Evolutionary conservation across 2,797 vertebrate species (phyloP).

Genomic region (Holocentrus rufus): DNA sequence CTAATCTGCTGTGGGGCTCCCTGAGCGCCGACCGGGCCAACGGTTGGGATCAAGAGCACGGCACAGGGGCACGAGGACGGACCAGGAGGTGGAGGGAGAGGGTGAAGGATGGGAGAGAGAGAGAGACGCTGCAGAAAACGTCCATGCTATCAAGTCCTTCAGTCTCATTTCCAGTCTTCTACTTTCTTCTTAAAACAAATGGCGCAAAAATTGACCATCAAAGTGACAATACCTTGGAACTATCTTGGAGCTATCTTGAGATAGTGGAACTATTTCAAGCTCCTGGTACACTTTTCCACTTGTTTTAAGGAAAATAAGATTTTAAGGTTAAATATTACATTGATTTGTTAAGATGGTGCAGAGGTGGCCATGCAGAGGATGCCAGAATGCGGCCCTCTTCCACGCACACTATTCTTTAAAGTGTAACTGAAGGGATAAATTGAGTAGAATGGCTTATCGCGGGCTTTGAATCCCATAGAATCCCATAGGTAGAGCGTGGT

Average conservation of each 20-base stretch:
- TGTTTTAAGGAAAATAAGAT: too few relatives aligned
- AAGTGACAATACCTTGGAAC: neutral
- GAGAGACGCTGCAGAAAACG: conserved; percentile 9
- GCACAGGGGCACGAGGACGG: conserved; percentile 39
- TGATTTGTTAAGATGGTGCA: too few relatives aligned
- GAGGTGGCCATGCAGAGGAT: neutral
- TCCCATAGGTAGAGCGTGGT: conserved; percentile 2
- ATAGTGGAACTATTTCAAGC: too few relatives aligned
- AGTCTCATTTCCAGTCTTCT: too few relatives aligned
- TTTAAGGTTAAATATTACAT: too few relatives aligned
- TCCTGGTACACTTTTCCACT: too few relatives aligned
- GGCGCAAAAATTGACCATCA: too few relatives aligned
- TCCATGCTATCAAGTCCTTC: neutral
- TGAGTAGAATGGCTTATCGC: conserved; percentile 6
- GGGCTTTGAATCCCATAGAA: conserved; percentile 12
- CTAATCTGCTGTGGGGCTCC: conserved; percentile 72
- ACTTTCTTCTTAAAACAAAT: too few relatives aligned
- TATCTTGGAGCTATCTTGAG: too few relatives aligned
- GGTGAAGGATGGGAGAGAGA: neutral
- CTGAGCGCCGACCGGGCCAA: conserved; percentile 52
- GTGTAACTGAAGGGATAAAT: conserved; percentile 20
- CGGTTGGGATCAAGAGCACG: conserved; percentile 59
- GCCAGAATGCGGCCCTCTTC: neutral
- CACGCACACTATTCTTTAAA: neutral
- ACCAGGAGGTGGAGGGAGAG: neutral